Conservation (phyloP, 2,797 vertebrate genomes). For the Phylloscopus collybita region DNA sequence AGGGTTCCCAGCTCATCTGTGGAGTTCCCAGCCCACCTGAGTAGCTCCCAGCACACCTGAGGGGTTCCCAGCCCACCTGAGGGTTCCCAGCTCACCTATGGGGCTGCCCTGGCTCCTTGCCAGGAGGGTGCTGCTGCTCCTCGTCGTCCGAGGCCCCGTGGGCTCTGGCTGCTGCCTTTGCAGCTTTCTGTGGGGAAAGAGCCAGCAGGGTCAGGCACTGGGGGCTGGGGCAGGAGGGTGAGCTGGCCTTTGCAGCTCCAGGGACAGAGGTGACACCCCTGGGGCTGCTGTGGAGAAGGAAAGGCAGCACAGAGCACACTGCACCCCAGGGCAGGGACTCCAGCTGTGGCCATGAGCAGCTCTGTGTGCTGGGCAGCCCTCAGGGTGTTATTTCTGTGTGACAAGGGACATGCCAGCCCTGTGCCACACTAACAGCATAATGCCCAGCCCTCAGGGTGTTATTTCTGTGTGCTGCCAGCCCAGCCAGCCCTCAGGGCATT, state of each 20-base stretch:
- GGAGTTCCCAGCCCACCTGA: slow-evolving; percentile 77
- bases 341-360: neutral
- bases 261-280: neutral
- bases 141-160: slow-evolving; percentile 88
- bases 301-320: neutral
- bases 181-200: slow-evolving; percentile 82
- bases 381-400: too few relatives aligned
- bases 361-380: neutral
- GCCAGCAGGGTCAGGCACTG: neutral
- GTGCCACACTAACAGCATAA: too few relatives aligned
- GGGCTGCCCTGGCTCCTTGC: slow-evolving; percentile 84
- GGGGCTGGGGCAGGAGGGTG: neutral
- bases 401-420: too few relatives aligned
- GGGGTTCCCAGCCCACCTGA: too few relatives aligned
- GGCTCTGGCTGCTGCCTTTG: slow-evolving; percentile 86
- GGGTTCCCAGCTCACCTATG: slow-evolving; percentile 79
- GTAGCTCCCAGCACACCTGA: slow-evolving; percentile 18
- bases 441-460: neutral
- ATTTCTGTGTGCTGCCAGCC: neutral
- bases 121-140: slow-evolving; percentile 83
- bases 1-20: neutral
- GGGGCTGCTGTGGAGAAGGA: neutral
- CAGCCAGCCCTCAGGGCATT: too few relatives aligned
- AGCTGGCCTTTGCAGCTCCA: neutral
- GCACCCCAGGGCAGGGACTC: neutral